These are phyloP conservation scores for Rhea americana DNA, from an alignment of 2,113 vertebrate species.

Conservation along the genomic window DNA sequence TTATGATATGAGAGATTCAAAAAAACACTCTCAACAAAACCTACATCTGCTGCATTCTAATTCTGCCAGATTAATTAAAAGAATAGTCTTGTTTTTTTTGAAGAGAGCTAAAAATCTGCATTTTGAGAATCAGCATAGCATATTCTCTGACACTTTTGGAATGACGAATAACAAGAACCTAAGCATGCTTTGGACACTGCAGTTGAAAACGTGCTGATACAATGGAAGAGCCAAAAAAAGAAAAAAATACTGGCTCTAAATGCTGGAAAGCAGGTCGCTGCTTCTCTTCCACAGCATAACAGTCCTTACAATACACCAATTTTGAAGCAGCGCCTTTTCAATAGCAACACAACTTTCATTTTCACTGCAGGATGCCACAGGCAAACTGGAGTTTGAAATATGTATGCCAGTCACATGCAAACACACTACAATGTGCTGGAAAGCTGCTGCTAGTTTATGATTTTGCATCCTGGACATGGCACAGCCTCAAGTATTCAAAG, in stretches of 20 bases:
- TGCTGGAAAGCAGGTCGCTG: conserved; percentile 46
- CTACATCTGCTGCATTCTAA: conserved; percentile 40
- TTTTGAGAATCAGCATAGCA: conserved; percentile 27
- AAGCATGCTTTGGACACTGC: conserved; percentile 30
- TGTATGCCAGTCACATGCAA: conserved; percentile 71
- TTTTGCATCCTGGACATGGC: not conserved
- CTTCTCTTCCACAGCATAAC: conserved; percentile 35
- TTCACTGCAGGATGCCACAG: conserved; percentile 67
- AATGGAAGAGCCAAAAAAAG: not conserved
- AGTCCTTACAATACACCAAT: conserved; percentile 42
- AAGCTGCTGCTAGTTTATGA: conserved; percentile 54
- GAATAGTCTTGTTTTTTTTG: conserved; percentile 5
- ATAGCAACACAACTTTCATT: conserved; percentile 66
- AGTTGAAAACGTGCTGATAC: conserved; percentile 32
- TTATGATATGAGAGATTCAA: conserved; percentile 8
- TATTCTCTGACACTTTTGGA: conserved; percentile 23
- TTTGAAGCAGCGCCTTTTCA: conserved; percentile 46
- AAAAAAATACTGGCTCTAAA: not conserved
- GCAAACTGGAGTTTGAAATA: conserved; percentile 60
- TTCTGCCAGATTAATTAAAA: conserved; percentile 57
- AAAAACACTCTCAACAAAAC: conserved; percentile 28
- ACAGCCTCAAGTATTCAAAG: conserved; percentile 9
- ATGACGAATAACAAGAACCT: conserved; percentile 28
- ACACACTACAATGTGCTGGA: conserved; percentile 61
- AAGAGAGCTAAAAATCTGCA: conserved; percentile 24